Evolutionary conservation across 2,113 vertebrate genomes (phyloP).

Genomic region (Gasterosteus aculeatus): DNA sequence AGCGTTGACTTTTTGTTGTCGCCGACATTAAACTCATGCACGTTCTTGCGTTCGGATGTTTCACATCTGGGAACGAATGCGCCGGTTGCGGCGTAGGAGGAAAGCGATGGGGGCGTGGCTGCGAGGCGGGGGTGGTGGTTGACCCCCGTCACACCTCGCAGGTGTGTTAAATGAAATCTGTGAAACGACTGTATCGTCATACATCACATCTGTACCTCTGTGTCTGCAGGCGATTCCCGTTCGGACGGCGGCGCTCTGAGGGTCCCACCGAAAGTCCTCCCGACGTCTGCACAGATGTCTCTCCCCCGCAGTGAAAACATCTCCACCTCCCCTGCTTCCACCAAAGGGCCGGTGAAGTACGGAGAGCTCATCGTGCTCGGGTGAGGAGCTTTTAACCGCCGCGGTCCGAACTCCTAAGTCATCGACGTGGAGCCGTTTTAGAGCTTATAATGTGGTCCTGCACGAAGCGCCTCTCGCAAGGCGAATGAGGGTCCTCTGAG

Average conservation of each 20-base stretch:
- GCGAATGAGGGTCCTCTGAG: no score
- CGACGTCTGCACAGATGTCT: constrained; percentile 88
- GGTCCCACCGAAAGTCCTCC: not conserved
- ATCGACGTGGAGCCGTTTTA: not conserved
- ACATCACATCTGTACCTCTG: not conserved
- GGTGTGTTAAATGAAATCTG: no score
- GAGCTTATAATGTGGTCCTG: no score
- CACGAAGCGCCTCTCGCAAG: not conserved
- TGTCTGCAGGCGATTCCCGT: constrained; percentile 23
- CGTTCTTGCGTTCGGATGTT: no score
- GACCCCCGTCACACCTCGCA: no score
- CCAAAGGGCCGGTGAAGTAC: constrained; percentile 92
- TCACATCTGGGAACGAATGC: no score
- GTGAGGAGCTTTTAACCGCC: constrained; percentile 74
- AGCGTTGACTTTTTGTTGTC: no score
- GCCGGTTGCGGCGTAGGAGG: no score
- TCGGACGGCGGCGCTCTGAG: constrained; percentile 44
- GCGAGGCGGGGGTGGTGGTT: no score
- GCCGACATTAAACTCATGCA: no score
- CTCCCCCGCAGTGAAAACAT: constrained; percentile 92
- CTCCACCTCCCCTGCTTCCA: constrained; percentile 75
- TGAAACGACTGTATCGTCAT: no score
- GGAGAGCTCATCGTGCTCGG: constrained; percentile 95
- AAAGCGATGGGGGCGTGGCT: no score
- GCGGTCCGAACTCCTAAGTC: not conserved